These are phyloP conservation scores for Phyllotreta cruciferae DNA, from an alignment of 2,888 invertebrate species.

Conservation along the genomic window DNA sequence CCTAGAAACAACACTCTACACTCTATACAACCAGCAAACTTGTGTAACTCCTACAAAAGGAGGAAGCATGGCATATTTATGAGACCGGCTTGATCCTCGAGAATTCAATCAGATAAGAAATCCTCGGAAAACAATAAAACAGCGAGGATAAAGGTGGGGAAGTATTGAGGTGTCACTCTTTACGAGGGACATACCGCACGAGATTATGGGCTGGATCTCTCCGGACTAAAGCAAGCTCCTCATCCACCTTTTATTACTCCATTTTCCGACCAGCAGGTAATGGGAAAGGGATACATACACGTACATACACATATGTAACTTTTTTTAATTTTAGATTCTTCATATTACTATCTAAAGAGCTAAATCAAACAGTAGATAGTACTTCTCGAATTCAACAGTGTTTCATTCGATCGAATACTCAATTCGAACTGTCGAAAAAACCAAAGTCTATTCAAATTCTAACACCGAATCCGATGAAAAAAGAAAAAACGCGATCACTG, in stretches of 20 bases:
- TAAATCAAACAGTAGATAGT: too few species aligned
- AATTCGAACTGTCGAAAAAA: conserved; percentile 11
- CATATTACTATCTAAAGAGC: too few species aligned
- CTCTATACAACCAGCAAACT: conserved; percentile 6
- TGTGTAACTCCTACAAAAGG: conserved; percentile 17
- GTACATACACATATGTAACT: too few species aligned
- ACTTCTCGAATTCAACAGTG: too few species aligned
- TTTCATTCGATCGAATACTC: not conserved
- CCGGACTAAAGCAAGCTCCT: conserved; percentile 44
- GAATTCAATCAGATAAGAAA: conserved; percentile 56
- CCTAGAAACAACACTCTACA: conserved; percentile 5
- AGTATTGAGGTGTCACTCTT: conserved; percentile 48
- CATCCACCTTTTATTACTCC: conserved; percentile 47
- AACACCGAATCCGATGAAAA: conserved; percentile 18
- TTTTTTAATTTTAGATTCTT: too few species aligned
- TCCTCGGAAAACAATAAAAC: conserved; percentile 54
- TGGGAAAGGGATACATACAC: conserved; percentile 9
- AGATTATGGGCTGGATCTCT: conserved; percentile 39
- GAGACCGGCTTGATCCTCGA: conserved; percentile 47
- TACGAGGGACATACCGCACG: conserved; percentile 46
- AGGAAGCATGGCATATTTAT: conserved; percentile 49
- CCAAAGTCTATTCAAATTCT: conserved; percentile 16
- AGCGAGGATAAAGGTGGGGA: conserved; percentile 47
- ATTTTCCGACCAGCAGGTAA: conserved; percentile 36
- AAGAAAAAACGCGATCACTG: conserved; percentile 13